phyloP scores from a whole-genome alignment of 2,797 vertebrate genomes.

The Ispidina lecontei region DNA sequence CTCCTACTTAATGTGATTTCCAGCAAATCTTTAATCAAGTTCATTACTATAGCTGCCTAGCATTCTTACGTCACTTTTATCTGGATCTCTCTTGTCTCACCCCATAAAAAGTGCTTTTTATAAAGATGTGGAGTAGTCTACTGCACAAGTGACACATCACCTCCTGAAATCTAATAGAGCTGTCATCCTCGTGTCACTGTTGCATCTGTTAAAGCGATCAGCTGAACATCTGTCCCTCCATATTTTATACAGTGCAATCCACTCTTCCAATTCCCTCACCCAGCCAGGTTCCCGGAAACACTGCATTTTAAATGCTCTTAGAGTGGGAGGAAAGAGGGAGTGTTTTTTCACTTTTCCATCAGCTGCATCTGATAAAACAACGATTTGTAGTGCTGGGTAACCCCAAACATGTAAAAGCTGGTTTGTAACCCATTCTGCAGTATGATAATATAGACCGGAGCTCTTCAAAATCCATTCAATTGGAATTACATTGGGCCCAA shows the following conservation, averaged over 20 bases:
- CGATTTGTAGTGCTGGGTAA: constrained; percentile 50
- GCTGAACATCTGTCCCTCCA: constrained; percentile 34
- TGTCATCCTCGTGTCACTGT: constrained; percentile 30
- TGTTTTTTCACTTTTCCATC: constrained; percentile 59
- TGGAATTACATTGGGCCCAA: neutral
- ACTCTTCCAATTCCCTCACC: constrained; percentile 28
- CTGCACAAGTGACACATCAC: constrained; percentile 40
- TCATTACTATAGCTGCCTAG: neutral
- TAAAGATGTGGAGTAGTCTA: constrained; percentile 44
- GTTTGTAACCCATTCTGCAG: constrained; percentile 16
- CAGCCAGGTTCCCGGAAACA: constrained; percentile 29
- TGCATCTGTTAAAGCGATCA: constrained; percentile 42
- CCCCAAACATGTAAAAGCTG: constrained; percentile 50
- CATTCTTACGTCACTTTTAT: constrained; percentile 31
- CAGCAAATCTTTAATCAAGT: neutral
- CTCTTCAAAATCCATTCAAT: constrained; percentile 5
- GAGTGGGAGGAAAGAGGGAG: constrained; percentile 43
- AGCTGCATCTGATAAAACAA: constrained; percentile 65
- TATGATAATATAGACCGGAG: neutral
- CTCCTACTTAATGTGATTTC: constrained; percentile 27
- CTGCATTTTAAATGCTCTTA: constrained; percentile 33
- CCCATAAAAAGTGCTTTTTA: constrained; percentile 54
- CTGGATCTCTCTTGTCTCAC: constrained; percentile 38
- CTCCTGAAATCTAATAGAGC: constrained; percentile 60
- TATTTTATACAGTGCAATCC: neutral